Evolutionary conservation across 2,888 invertebrate species (phyloP).

Genomic region (Xylota sylvarum): DNA sequence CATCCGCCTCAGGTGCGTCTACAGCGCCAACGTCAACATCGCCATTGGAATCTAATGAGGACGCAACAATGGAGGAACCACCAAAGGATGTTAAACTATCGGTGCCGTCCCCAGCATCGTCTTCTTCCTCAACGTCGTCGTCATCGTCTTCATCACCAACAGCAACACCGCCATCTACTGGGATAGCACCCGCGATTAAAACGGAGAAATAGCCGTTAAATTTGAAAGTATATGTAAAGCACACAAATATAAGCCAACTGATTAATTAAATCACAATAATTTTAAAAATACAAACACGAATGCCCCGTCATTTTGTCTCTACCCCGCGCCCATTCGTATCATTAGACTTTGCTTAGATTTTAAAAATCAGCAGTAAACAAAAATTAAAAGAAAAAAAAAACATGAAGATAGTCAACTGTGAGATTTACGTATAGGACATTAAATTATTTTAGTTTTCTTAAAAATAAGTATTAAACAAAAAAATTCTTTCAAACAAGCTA

Average conservation of each 20-base stretch:
- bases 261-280: slow-evolving; percentile 68
- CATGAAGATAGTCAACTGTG: slow-evolving; percentile 79
- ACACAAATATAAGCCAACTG: slow-evolving; percentile 70
- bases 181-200: slow-evolving; percentile 38
- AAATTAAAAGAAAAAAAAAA: slow-evolving; percentile 45
- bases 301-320: slow-evolving; percentile 30
- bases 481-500: slow-evolving; percentile 44
- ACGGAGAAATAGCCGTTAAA: slow-evolving; percentile 72
- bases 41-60: slow-evolving; percentile 76
- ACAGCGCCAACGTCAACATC: slow-evolving; percentile 69
- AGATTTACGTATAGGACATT: slow-evolving; percentile 78
- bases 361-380: slow-evolving; percentile 70
- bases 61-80: slow-evolving; percentile 62
- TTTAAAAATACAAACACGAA: slow-evolving; percentile 20
- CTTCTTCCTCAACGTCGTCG: slow-evolving; percentile 56
- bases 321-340: slow-evolving; percentile 32
- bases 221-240: slow-evolving; percentile 70
- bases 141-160: slow-evolving; percentile 42
- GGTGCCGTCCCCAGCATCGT: slow-evolving; percentile 65
- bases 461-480: slow-evolving; percentile 68
- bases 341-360: slow-evolving; percentile 68
- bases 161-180: slow-evolving; percentile 43
- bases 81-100: slow-evolving; percentile 57
- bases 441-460: slow-evolving; percentile 74
- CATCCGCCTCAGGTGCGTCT: slow-evolving; percentile 70